phyloP scores from a whole-genome alignment of 1,140 invertebrate species.

The Drosophila parvula region DNA sequence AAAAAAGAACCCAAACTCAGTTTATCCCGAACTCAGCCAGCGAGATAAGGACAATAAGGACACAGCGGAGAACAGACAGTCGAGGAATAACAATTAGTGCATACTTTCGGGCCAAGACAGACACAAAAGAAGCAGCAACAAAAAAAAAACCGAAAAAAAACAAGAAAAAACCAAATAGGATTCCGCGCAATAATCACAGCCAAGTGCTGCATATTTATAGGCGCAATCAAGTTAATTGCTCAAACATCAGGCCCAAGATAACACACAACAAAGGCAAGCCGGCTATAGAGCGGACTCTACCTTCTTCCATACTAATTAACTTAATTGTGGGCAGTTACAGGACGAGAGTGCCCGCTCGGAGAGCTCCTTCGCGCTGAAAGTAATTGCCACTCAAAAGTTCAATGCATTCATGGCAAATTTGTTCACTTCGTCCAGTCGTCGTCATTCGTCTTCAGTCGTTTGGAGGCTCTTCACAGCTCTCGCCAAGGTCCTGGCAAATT shows the following conservation, averaged over 20 bases:
- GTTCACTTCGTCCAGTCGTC: too few species aligned
- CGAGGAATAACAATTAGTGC: slow-evolving; percentile 75
- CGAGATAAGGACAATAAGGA: slow-evolving; percentile 35
- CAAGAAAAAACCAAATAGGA: slow-evolving; percentile 27
- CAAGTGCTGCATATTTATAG: slow-evolving; percentile 82
- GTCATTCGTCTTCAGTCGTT: slow-evolving; percentile 4
- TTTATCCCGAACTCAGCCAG: not conserved
- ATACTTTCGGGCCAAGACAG: slow-evolving; percentile 57
- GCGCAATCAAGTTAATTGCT: slow-evolving; percentile 83
- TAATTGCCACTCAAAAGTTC: slow-evolving; percentile 73
- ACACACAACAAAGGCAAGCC: slow-evolving; percentile 30
- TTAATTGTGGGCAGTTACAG: slow-evolving; percentile 77
- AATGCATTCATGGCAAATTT: slow-evolving; percentile 43
- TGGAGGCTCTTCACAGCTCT: not conserved
- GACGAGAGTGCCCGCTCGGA: slow-evolving; percentile 6
- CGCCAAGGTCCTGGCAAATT: slow-evolving; percentile 5
- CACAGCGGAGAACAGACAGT: slow-evolving; percentile 18
- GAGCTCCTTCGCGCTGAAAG: slow-evolving; percentile 5
- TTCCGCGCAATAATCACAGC: slow-evolving; percentile 76
- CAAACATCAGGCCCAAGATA: slow-evolving; percentile 34
- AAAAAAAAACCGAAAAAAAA: slow-evolving; percentile 1
- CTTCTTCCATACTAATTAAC: slow-evolving; percentile 62
- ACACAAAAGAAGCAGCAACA: slow-evolving; percentile 21
- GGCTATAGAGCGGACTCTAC: not conserved
- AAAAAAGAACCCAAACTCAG: not conserved